Evolutionary conservation across 2,888 invertebrate species (phyloP).

Genomic region (Lycophotia porphyrea): DNA sequence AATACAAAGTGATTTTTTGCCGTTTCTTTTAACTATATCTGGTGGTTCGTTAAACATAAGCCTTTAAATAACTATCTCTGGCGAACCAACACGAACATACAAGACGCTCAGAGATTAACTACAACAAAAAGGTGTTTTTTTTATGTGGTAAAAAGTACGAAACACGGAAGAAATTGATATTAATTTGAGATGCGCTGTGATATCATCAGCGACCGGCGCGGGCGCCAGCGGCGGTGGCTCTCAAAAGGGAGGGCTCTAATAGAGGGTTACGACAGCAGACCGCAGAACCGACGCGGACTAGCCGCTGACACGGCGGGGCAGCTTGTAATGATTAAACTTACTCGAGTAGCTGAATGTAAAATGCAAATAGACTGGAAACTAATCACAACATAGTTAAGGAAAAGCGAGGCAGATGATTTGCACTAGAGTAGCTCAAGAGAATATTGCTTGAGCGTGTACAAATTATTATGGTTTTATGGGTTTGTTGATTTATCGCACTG

Average conservation of each 20-base stretch:
- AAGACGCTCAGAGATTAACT: too few species aligned
- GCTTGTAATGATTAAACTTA: not conserved
- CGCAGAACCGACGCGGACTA: not conserved
- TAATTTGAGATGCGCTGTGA: constrained; percentile 20
- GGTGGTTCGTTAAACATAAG: too few species aligned
- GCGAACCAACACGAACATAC: too few species aligned
- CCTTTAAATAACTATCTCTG: too few species aligned
- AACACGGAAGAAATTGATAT: too few species aligned
- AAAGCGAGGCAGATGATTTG: not conserved
- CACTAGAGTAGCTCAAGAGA: not conserved
- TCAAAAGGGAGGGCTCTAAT: constrained; percentile 33
- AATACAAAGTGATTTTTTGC: too few species aligned
- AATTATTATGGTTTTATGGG: not conserved
- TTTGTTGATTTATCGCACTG: not conserved
- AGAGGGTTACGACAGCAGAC: constrained; percentile 15
- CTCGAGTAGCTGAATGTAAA: too few species aligned
- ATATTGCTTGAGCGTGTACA: not conserved
- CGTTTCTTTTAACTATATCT: too few species aligned
- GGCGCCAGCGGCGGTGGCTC: constrained; percentile 3
- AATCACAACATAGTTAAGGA: not conserved
- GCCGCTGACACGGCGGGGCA: constrained; percentile 18
- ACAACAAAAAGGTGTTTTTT: too few species aligned
- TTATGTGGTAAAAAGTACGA: too few species aligned
- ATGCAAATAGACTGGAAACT: not conserved
- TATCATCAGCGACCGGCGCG: constrained; percentile 8